Evolutionary conservation across 2,888 invertebrate genomes (phyloP), one percentile per base, ranked within the genome.

Genomic region (Tenthredo notha): DNA sequence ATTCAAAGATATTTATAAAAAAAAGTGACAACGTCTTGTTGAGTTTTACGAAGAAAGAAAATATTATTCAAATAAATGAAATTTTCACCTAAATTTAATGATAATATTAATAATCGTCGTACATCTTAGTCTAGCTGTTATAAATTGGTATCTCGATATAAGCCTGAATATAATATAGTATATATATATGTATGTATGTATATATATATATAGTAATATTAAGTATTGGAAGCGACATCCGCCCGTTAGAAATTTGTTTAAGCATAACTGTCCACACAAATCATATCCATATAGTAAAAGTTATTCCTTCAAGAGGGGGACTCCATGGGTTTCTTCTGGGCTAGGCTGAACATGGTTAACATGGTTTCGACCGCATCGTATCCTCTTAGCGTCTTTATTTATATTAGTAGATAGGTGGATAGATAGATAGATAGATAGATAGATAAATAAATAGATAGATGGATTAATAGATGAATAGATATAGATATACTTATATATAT

Each of bases 241-340:
- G 37, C 33, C 70, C 70, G 70, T 70, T 70, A 67, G 37, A 70
- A 61, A 70, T 70, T 70, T 70, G 70, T 70, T 70, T 70, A 70
- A 37, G 70, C 70, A 70, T 70, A 70, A 70, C 54, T 70, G 70
- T 70, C 70, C 33, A 70, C 70, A 70, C 70, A 70, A 70, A 70
- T 70, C 70, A 70, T 37, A 15, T n/a, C 70, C 29, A 37, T n/a
- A 37, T 37, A 70, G 70, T 70, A 70, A 70, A 70, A 70, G 70
- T 70, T 37, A 37, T 70, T 37, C 37, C 61, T 61, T 25, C 6
- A 7, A n/a, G 54, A 54, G 12, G 25, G 61, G 25, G 25, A 21
- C 6, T 61, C 2, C 58, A n/a, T 7, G 12, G 12, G 6, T 1
- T 29, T 25, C n/a, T n/a, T 21, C 58, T 21, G 18, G 58, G 58